phyloP scores from a whole-genome alignment of 2,888 invertebrate species.

The Apeira syringaria region DNA sequence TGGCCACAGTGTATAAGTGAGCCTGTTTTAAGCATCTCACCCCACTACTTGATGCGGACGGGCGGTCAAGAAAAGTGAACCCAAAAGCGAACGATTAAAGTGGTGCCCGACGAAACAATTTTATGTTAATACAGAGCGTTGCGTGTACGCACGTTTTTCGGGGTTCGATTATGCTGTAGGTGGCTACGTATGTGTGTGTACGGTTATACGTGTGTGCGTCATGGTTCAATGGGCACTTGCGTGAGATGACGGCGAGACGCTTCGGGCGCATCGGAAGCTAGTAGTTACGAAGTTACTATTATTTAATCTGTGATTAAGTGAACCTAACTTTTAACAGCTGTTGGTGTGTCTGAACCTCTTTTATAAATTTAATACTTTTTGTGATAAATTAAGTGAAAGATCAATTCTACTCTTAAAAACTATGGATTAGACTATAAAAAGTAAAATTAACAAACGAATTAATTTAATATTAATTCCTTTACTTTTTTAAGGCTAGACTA shows the following conservation, averaged over 20 bases:
- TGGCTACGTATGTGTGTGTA: constrained; percentile 28
- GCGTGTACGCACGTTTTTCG: constrained; percentile 58
- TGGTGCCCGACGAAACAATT: constrained; percentile 65
- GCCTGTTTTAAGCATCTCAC: constrained; percentile 76
- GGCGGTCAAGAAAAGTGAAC: constrained; percentile 71
- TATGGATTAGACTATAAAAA: no score
- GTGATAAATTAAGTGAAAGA: no score
- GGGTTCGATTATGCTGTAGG: constrained; percentile 52
- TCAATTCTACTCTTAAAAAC: no score
- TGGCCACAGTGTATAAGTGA: constrained; percentile 64
- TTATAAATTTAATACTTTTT: no score
- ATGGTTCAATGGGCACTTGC: constrained; percentile 46
- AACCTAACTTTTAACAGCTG: no score
- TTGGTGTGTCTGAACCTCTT: no score
- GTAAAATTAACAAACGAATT: no score
- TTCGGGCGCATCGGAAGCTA: background rate
- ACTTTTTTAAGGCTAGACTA: no score
- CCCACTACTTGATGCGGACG: constrained; percentile 60
- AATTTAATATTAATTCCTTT: no score
- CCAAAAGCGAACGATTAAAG: constrained; percentile 72
- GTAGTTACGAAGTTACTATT: background rate
- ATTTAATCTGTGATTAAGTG: constrained; percentile 15
- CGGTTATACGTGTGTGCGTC: constrained; percentile 31
- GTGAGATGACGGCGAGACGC: constrained; percentile 22
- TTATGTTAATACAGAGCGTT: constrained; percentile 64